phyloP scores from a whole-genome alignment of 2,888 invertebrate species.

The Philopedon plagiatum region DNA sequence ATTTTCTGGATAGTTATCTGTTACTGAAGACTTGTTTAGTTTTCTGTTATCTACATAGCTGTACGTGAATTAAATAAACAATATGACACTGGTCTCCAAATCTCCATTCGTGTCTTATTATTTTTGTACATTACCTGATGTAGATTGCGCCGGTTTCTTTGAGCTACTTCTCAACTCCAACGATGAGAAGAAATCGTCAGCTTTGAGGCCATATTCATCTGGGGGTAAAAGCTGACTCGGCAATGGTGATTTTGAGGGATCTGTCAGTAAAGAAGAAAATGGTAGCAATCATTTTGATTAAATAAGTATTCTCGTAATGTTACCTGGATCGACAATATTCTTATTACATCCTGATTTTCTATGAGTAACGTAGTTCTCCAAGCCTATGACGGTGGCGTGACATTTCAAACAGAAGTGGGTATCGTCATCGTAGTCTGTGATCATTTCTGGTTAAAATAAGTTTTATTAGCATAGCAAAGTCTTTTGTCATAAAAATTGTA shows the following conservation, averaged over 20 bases:
- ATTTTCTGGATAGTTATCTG: no score
- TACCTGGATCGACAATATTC: conserved; percentile 46
- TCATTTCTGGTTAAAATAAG: neutral
- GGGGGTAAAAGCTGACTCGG: conserved; percentile 63
- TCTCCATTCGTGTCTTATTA: no score
- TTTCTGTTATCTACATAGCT: no score
- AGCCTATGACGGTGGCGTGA: conserved; percentile 83
- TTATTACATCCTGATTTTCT: conserved; percentile 80
- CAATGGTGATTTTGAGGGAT: conserved; percentile 62
- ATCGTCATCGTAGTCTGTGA: conserved; percentile 84
- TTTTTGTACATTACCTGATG: conserved; percentile 61
- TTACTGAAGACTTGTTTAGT: no score
- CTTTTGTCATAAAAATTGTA: no score
- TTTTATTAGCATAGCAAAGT: no score
- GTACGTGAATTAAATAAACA: no score
- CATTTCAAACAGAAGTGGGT: conserved; percentile 92
- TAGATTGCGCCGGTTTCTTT: conserved; percentile 70
- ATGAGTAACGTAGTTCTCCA: conserved; percentile 90
- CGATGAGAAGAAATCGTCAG: conserved; percentile 90
- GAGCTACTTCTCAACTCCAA: conserved; percentile 83
- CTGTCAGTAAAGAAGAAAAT: conserved; percentile 36
- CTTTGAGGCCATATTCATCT: conserved; percentile 77
- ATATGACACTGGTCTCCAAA: no score
- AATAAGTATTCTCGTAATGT: no score
- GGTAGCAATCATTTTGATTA: neutral